Evolutionary conservation across 1,140 invertebrate genomes (phyloP).

Genomic region (Stenopsyche tienmushanensis): DNA sequence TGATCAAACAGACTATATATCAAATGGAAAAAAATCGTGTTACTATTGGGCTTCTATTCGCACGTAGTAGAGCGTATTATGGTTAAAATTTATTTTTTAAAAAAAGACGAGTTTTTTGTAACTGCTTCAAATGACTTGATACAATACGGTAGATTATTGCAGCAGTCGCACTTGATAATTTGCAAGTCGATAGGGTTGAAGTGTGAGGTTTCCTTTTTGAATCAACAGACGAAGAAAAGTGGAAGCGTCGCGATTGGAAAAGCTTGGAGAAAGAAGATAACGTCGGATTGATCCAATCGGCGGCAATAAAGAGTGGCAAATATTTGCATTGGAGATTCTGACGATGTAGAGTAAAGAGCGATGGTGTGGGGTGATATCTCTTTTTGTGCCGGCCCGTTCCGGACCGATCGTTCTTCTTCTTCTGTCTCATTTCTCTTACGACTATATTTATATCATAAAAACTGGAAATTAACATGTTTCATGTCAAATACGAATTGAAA

Average conservation of each 20-base stretch:
- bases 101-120: not conserved
- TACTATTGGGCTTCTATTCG: too few relatives aligned
- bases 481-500: too few relatives aligned
- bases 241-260: not conserved
- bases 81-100: not conserved
- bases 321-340: not conserved
- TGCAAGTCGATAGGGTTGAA: too few relatives aligned
- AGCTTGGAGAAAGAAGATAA: not conserved
- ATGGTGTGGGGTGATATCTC: not conserved
- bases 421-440: too few relatives aligned
- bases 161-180: too few relatives aligned
- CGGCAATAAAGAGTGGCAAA: not conserved
- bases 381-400: not conserved
- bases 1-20: too few relatives aligned
- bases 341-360: not conserved
- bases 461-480: too few relatives aligned
- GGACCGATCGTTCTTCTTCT: not conserved
- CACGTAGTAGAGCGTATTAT: too few relatives aligned
- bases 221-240: too few relatives aligned
- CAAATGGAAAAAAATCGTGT: not conserved
- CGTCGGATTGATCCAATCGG: not conserved
- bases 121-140: not conserved
- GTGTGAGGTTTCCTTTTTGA: too few relatives aligned
- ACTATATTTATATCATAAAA: too few relatives aligned
- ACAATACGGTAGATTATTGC: not conserved